Evolutionary conservation across 2,113 vertebrate genomes (phyloP).

Genomic region (Ictalurus furcatus): DNA sequence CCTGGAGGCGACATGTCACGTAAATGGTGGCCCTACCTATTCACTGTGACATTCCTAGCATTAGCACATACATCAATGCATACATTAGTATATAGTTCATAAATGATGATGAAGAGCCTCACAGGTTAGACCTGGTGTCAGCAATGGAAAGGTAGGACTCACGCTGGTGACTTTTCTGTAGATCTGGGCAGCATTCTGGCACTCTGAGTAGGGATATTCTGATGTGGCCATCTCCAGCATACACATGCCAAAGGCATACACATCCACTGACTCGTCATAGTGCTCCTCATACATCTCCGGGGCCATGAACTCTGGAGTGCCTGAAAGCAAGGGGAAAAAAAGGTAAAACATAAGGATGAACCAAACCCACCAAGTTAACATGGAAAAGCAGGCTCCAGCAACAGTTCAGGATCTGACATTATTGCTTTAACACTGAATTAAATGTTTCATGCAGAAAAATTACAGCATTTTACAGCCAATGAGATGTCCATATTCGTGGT

Average conservation of each 20-base stretch:
- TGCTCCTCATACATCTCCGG: constrained; percentile 99
- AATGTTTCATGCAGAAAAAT: neutral
- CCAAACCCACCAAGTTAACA: neutral
- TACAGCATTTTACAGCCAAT: neutral
- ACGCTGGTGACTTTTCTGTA: constrained; percentile 99
- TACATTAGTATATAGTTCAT: neutral
- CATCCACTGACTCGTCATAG: constrained; percentile 93
- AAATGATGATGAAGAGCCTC: neutral
- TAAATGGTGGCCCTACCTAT: neutral
- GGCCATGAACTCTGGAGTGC: constrained; percentile 97
- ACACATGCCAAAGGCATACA: constrained; percentile 98
- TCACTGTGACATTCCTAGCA: neutral
- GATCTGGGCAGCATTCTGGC: constrained; percentile 98
- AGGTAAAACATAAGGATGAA: no score
- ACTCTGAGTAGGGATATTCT: constrained; percentile 97
- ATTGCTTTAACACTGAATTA: neutral
- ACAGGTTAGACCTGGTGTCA: neutral
- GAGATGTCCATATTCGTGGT: neutral
- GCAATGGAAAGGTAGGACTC: constrained; percentile 66
- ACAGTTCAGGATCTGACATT: neutral
- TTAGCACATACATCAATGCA: neutral
- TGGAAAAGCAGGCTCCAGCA: neutral
- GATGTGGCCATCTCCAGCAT: constrained; percentile 99
- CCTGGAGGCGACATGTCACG: neutral
- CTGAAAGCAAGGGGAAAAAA: constrained; percentile 61